Percentiles rank a stretch among this genome's conserved stretches.
These are phyloP conservation scores for Falco naumanni DNA, from an alignment of 2,797 vertebrate genomes.

Conservation along the genomic window DNA sequence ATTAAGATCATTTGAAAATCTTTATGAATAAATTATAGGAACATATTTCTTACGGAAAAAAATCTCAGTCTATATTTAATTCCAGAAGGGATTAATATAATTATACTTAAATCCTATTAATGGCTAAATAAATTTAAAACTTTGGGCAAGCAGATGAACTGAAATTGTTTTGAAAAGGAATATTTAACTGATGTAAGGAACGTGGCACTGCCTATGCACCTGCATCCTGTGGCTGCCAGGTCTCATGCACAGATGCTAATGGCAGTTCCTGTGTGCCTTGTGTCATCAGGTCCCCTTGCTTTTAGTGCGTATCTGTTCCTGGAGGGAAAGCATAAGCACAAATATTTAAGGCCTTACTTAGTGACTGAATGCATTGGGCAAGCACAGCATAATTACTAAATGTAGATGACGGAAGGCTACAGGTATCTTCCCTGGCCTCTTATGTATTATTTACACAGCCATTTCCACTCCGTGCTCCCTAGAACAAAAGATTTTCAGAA, in stretches of 20 bases:
- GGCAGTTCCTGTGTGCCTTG: not conserved
- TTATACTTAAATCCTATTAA: not conserved
- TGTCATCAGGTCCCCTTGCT: not conserved
- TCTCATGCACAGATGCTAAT: not conserved
- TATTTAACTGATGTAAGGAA: not conserved
- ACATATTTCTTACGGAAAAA: conserved; percentile 7
- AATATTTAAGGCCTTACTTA: not conserved
- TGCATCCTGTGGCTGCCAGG: not conserved
- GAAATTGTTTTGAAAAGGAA: not conserved
- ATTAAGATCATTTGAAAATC: not conserved
- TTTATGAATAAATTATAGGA: conserved; percentile 6
- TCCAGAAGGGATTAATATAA: not conserved
- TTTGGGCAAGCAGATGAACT: not conserved
- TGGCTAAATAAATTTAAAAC: not conserved
- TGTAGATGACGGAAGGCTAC: not conserved
- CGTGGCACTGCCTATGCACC: not conserved
- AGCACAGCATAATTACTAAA: not conserved
- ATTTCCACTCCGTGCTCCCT: not conserved
- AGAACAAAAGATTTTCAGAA: not conserved
- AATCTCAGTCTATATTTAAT: conserved; percentile 2
- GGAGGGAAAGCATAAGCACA: not conserved
- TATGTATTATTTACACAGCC: not conserved
- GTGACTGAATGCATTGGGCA: not conserved
- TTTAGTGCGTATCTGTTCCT: not conserved
- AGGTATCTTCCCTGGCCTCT: not conserved